Conservation (phyloP, 2,113 vertebrate species). For the Cnemophilus loriae region DNA sequence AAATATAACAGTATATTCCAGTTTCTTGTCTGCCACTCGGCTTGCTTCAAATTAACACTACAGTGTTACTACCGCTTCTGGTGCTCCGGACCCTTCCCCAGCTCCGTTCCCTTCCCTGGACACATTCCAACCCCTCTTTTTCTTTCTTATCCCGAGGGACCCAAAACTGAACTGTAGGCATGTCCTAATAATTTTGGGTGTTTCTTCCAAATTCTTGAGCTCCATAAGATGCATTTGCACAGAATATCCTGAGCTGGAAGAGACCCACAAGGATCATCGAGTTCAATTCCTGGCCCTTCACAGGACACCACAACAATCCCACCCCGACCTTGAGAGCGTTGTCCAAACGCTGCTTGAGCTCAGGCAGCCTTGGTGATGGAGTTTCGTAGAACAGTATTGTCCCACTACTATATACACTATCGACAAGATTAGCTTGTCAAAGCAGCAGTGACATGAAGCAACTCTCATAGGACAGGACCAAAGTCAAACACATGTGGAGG, state of each 20-base stretch:
- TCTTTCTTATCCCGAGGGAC: not conserved
- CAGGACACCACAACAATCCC: not conserved
- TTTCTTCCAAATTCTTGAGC: not conserved
- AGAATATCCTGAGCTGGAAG: not conserved
- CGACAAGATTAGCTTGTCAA: not conserved
- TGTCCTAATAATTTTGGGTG: not conserved
- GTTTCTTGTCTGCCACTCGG: not conserved
- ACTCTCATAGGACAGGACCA: not conserved
- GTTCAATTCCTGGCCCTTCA: not conserved
- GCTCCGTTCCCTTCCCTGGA: not conserved
- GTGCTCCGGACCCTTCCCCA: not conserved
- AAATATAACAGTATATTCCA: not conserved
- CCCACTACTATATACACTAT: rapidly evolving
- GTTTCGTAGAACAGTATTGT: too few species aligned
- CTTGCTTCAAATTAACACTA: not conserved
- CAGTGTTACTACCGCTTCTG: not conserved
- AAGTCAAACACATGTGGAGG: not conserved
- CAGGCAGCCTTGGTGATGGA: not conserved
- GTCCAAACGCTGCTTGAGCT: not conserved
- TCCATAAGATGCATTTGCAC: not conserved
- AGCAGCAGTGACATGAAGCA: not conserved
- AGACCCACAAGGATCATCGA: not conserved
- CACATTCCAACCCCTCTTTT: not conserved
- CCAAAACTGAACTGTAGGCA: not conserved
- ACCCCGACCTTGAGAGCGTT: not conserved